Percentiles rank a stretch among this genome's conserved stretches.
phyloP scores from a whole-genome alignment of 2,888 invertebrate genomes.

The Smittia aterrima region DNA sequence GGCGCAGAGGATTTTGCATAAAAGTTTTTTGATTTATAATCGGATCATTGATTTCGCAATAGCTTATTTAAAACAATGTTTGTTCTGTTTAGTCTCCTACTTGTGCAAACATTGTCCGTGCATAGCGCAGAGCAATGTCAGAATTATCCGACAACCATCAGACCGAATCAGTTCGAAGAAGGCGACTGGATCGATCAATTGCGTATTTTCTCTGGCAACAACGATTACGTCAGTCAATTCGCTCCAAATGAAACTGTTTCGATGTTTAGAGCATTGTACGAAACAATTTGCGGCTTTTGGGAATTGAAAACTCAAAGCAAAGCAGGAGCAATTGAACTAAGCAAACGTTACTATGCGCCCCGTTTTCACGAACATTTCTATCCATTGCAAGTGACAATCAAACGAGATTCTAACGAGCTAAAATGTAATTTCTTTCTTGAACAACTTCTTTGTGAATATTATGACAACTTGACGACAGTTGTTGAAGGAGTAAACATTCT shows the following conservation, averaged over 20 bases:
- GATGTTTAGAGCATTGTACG: background rate
- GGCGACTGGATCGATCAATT: constrained; percentile 20
- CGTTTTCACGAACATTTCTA: constrained; percentile 5
- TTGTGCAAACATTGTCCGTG: background rate
- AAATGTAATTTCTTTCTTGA: background rate
- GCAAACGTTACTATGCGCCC: background rate
- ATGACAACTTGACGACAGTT: background rate
- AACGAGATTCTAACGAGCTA: background rate
- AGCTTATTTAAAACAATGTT: background rate
- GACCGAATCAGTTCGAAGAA: background rate
- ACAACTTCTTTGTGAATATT: background rate
- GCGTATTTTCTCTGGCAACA: background rate
- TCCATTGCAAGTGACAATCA: background rate
- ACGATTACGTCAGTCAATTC: background rate
- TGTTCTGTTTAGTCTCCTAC: background rate
- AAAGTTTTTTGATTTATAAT: constrained; percentile 2
- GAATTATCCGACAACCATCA: background rate
- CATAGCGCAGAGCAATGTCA: background rate
- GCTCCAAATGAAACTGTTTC: constrained; percentile 11
- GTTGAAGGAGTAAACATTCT: background rate
- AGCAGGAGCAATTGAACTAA: no score
- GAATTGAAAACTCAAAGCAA: background rate
- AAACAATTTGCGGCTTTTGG: background rate
- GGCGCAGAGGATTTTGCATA: background rate
- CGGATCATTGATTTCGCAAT: background rate